Conservation (phyloP, 2,888 invertebrate species). For the Hylaea fasciaria region DNA sequence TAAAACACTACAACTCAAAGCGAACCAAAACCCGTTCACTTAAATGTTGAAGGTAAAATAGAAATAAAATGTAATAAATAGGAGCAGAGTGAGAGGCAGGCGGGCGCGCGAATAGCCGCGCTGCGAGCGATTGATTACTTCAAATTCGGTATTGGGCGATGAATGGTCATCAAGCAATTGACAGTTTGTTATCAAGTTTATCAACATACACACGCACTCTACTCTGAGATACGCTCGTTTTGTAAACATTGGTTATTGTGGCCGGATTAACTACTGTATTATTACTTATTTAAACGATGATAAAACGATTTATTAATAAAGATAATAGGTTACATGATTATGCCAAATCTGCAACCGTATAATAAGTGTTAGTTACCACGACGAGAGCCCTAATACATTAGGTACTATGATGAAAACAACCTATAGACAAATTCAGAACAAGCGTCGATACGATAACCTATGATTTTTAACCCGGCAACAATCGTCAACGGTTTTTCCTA, state of each 20-base stretch:
- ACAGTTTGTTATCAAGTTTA: slow-evolving; percentile 25
- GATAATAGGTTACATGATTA: too few relatives aligned
- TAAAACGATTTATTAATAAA: too few relatives aligned
- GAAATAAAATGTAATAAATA: neutral
- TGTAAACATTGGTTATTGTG: slow-evolving; percentile 8
- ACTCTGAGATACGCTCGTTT: slow-evolving; percentile 5
- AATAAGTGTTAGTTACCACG: too few relatives aligned
- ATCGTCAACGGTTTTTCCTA: neutral
- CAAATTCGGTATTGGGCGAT: slow-evolving; percentile 25
- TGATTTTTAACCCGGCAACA: slow-evolving; percentile 6
- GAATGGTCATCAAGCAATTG: slow-evolving; percentile 11
- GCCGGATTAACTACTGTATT: neutral
- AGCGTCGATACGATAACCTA: slow-evolving; percentile 13
- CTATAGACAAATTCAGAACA: neutral
- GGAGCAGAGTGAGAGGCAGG: slow-evolving; percentile 7
- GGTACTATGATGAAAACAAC: neutral
- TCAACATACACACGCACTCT: slow-evolving; percentile 9
- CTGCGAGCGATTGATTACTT: slow-evolving; percentile 33
- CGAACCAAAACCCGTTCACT: neutral
- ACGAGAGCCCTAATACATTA: too few relatives aligned
- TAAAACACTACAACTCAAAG: neutral
- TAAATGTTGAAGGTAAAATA: neutral
- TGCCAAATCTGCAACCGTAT: too few relatives aligned
- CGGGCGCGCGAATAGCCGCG: slow-evolving; percentile 26
- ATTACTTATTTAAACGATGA: neutral